Percentiles rank a stretch among this genome's conserved stretches.
phyloP scores from a whole-genome alignment of 1,140 invertebrate species.

The Teleopsis dalmanni region DNA sequence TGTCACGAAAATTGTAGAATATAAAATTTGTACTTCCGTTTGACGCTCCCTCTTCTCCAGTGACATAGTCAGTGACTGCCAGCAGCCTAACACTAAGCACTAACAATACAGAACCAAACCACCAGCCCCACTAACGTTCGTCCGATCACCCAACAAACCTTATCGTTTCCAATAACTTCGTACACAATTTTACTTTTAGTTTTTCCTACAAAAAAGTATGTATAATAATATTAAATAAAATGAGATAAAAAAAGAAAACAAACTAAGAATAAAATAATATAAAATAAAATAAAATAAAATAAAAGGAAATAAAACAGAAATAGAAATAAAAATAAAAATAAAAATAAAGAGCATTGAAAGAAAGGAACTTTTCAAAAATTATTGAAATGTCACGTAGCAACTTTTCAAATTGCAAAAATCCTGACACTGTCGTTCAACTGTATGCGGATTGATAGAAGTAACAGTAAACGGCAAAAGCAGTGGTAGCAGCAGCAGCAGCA shows the following conservation, averaged over 20 bases:
- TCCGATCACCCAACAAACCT: neutral
- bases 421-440: conserved; percentile 44
- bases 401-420: conserved; percentile 45
- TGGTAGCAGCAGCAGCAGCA: conserved; percentile 7
- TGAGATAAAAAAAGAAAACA: neutral
- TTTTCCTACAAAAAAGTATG: neutral
- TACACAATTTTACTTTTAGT: too few species aligned
- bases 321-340: conserved; percentile 11
- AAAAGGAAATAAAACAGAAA: neutral
- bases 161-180: neutral
- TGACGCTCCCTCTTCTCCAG: neutral
- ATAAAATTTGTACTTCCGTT: conserved; percentile 41
- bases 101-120: neutral
- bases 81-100: neutral
- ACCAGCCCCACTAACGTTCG: conserved; percentile 17
- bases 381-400: conserved; percentile 45
- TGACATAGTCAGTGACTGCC: neutral
- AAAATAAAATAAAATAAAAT: conserved; percentile 19
- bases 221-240: neutral
- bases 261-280: conserved; percentile 10
- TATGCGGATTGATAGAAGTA: conserved; percentile 40
- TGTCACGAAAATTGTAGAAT: conserved; percentile 44
- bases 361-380: conserved; percentile 43
- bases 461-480: conserved; percentile 3
- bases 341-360: conserved; percentile 17